Conservation (phyloP, 1,140 invertebrate species). For the Zaprionus taronus region DNA sequence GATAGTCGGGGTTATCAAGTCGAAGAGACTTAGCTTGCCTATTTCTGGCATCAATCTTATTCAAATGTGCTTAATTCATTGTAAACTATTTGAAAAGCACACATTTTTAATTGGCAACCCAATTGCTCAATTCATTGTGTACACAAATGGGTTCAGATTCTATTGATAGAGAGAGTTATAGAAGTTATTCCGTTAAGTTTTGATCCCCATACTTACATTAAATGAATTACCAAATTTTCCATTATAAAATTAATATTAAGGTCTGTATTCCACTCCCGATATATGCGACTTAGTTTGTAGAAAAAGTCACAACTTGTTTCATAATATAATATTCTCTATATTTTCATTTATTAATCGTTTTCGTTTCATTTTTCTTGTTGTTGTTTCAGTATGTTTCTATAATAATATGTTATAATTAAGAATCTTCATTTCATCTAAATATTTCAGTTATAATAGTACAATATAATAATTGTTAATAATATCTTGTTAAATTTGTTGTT, state of each 20-base stretch:
- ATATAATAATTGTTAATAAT: constrained; percentile 83
- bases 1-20: constrained; percentile 25
- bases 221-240: too few relatives aligned
- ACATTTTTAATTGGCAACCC: neutral
- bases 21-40: neutral
- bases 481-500: constrained; percentile 62
- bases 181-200: neutral
- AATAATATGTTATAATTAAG: constrained; percentile 84
- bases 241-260: neutral
- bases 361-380: constrained; percentile 65
- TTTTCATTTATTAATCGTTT: constrained; percentile 82
- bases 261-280: neutral
- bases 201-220: too few relatives aligned
- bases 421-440: constrained; percentile 84
- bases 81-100: constrained; percentile 11
- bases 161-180: neutral
- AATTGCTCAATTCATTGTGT: constrained; percentile 18
- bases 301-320: constrained; percentile 46
- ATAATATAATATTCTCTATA: constrained; percentile 84
- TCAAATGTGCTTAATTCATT: constrained; percentile 25
- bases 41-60: constrained; percentile 15
- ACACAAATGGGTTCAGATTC: constrained; percentile 2
- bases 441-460: constrained; percentile 84
- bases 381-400: constrained; percentile 80
- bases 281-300: neutral